A percentile compares a stretch with the other conserved stretches of the same genome.
Evolutionary conservation across 92 coral and sea anemone species (phyloP).

Genomic region (Meandrina meandrites): DNA sequence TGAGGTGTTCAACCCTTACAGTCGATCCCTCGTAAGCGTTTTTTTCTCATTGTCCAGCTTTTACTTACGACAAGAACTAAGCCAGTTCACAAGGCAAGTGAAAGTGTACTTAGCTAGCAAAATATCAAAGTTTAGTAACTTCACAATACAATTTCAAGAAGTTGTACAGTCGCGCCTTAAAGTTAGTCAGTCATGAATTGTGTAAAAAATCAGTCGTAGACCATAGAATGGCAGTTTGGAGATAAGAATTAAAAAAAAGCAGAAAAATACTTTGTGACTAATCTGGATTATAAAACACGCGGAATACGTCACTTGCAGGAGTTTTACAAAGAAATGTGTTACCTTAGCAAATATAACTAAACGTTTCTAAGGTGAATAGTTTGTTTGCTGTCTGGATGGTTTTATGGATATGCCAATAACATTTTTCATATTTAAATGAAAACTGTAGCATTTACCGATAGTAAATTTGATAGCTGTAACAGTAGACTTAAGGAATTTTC

Average conservation of each 20-base stretch:
- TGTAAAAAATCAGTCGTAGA: background rate
- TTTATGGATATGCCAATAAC: no score
- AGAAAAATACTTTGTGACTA: background rate
- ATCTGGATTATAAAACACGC: background rate
- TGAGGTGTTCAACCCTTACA: no score
- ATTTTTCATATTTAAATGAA: no score
- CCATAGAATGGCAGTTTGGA: background rate
- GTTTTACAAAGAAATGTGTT: background rate
- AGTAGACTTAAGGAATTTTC: no score
- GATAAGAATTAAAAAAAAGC: background rate
- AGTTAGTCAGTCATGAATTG: background rate
- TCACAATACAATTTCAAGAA: background rate
- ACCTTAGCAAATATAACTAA: background rate
- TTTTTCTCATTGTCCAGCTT: background rate
- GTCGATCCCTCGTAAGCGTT: background rate
- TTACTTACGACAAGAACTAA: background rate
- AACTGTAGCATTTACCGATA: no score
- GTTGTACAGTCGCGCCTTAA: background rate
- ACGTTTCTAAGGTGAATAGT: background rate
- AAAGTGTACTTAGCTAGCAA: background rate
- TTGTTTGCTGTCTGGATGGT: no score
- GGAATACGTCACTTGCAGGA: background rate
- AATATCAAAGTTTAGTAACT: background rate
- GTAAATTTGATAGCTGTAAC: no score
- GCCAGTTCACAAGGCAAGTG: background rate